Evolutionary conservation across 2,113 vertebrate genomes (phyloP), one percentile per base, ranked within the genome.

Genomic region (Myrmecobius fasciatus): DNA sequence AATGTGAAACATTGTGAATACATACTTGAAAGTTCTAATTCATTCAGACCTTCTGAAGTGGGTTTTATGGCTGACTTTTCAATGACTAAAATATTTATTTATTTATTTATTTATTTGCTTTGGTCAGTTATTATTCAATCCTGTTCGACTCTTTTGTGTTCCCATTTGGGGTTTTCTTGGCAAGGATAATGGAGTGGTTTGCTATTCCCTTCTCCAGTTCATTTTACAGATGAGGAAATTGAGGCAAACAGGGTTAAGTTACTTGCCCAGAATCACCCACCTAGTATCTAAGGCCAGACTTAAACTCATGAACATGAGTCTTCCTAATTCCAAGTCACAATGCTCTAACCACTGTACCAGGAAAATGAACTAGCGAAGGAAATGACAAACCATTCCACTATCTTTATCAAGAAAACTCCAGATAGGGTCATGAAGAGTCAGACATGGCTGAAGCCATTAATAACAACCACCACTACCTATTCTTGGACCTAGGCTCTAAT

Each of bases 61-160:
- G 91, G 60, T 67, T 56, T 93, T 83, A 51, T 92, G 93, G 51
- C 54, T 92, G 52, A 90, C 94, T 96, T 92, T 94, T 53, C 95
- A 95, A 89, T 75, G 89, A 49, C 89, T 47, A 93, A 20, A 14
- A 14, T 90, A 43, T 95, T 94, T 54, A 25, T 60, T 31, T 60
- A 3, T 31, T 52, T 2, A 60, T 31, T 31, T 28, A 25, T 67
- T 67, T 9, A 2, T 60, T 75, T n/a, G 12, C 20, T 83, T 83
- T 83, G 67, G 8, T 83, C 14, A 83, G 49, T 51, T 51, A 51
- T 51, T 51, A 51, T 51, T 51, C 49, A 51, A 20, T 83, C 20
- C 2, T 22, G n/a, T 8, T 17, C 0, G 7, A 83, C n/a, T 43
- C 60, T 75, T 56, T 20, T 67, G 28, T 67, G 60, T 5, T 12